Base-by-base conservation (phyloP, 2,797 vertebrate species). In the Gorsachius magnificus region DNA sequence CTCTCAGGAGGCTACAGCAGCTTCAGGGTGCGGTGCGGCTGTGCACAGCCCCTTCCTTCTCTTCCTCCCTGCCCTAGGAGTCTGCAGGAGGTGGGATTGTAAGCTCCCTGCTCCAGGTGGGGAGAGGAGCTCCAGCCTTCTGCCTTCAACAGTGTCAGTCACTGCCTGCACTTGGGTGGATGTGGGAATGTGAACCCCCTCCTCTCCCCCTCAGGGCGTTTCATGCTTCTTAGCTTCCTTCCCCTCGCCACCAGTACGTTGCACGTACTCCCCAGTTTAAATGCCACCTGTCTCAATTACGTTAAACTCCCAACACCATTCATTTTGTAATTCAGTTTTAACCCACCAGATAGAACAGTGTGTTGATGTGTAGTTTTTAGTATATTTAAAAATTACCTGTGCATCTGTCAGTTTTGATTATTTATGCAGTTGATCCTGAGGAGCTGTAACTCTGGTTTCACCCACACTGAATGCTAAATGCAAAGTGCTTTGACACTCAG, bases 371-470 rank as follows among this genome's bases (percentile, higher is more conserved):
- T 68, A 45, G 18, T 28, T 85, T 75, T 76, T 56, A 56, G 54
- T 51, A 10, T 53, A 19, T 75, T 89, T 76, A 77, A 36, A 71
- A 88, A 36, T 75, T 69, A 85, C 92, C 64, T 75, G 50, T 48
- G 56, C 53, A 54, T 81, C 75, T 71, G 41, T 92, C 75, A 63
- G 43, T 48, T 93, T 63, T 93, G 71, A 89, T 95, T 83, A 70
- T 87, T 94, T 90, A 17, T 83, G 61, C 29, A 13, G 9, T 54
- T 89, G 68, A 76, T 94, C 76, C 84, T 36, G 38, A 64, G 60
- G 71, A 92, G 75, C n/a, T 91, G 35, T 81, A 69, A 48, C 50
- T 82, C 66, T 78, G 54, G 28, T 89, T 96, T 93, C 75, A 95
- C 57, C 56, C 78, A 41, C 84, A 29, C 50, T 57, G 71, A 92